A percentile compares a stretch with the other conserved stretches of the same genome.
These are phyloP conservation scores for Myotis lucifugus DNA, from an alignment of 2,113 vertebrate genomes.

Conservation along the genomic window DNA sequence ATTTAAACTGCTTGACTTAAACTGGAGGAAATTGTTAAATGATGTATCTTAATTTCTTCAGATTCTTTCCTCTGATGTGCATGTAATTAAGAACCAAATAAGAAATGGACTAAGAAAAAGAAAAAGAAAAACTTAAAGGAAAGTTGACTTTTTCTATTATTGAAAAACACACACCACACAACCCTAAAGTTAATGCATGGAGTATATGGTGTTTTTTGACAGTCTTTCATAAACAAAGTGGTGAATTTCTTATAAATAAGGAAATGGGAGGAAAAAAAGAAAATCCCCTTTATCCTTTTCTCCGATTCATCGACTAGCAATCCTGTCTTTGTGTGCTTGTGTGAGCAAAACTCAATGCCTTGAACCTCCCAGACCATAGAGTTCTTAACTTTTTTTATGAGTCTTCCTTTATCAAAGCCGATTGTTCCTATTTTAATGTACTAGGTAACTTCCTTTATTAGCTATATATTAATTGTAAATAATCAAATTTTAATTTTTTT, in stretches of 20 bases:
- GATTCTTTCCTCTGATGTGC: slow-evolving; percentile 1
- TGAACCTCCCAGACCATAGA: not conserved
- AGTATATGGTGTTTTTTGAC: not conserved
- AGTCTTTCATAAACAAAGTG: not conserved
- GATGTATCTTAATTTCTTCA: slow-evolving; percentile 9
- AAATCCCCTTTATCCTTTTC: not conserved
- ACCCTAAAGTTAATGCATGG: not conserved
- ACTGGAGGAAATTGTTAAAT: slow-evolving; percentile 36
- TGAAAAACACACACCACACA: not conserved
- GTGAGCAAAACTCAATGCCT: not conserved
- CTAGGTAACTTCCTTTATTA: not conserved
- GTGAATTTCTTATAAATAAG: not conserved
- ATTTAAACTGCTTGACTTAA: slow-evolving; percentile 19
- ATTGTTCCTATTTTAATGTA: not conserved
- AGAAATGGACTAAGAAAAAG: not conserved
- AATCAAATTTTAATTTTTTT: not conserved
- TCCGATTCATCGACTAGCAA: not conserved
- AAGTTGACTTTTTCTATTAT: not conserved
- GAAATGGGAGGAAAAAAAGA: not conserved
- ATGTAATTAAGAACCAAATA: slow-evolving; percentile 46
- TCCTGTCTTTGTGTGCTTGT: not conserved
- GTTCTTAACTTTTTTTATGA: not conserved
- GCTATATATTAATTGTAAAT: not conserved
- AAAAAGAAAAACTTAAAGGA: not conserved
- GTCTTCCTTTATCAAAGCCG: not conserved